phyloP scores from a whole-genome alignment of 23 tunicate species.

The Phallusia fumigata region DNA sequence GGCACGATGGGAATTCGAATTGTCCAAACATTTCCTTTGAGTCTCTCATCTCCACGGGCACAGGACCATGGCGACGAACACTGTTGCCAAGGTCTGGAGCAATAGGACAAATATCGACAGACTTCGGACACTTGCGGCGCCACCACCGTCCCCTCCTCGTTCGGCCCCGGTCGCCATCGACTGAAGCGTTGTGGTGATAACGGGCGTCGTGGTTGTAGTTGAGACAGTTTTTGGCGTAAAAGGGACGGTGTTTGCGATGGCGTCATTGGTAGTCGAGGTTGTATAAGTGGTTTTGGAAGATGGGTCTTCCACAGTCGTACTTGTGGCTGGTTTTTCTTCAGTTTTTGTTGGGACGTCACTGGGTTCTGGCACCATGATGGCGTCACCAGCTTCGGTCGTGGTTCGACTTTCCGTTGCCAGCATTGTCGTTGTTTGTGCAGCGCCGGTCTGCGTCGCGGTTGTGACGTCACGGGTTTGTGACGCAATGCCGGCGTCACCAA shows the following conservation, averaged over 20 bases:
- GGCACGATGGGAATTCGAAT: not conserved
- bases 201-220: not conserved
- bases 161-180: not conserved
- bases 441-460: constrained; percentile 5
- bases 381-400: not conserved
- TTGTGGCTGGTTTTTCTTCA: too few species aligned
- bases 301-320: not conserved
- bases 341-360: constrained; percentile 10
- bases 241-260: not conserved
- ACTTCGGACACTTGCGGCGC: constrained; percentile 9
- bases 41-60: constrained; percentile 1
- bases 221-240: not conserved
- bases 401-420: not conserved
- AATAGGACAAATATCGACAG: not conserved
- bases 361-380: not conserved
- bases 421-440: not conserved
- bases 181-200: not conserved
- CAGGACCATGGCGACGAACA: constrained; percentile 7
- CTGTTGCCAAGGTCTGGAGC: constrained; percentile 8
- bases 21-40: not conserved
- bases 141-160: not conserved
- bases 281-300: not conserved
- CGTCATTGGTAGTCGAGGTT: too few species aligned
- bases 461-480: too few species aligned
- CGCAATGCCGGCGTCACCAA: too few species aligned